Base-by-base conservation (phyloP, 2,888 invertebrate genomes). In the Cyclophora albipunctata region DNA sequence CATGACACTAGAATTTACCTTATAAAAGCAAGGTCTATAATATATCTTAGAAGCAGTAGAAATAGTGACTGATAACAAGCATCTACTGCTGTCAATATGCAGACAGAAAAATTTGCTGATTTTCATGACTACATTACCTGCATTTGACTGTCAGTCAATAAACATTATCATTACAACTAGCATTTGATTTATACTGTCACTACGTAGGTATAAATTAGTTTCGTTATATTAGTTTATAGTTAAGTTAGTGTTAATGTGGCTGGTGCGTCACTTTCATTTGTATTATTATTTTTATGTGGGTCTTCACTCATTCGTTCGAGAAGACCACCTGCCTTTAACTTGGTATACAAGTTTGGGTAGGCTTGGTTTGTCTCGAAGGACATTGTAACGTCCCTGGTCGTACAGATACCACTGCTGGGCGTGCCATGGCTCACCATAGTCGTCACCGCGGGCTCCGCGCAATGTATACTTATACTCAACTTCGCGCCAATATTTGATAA, bases 401-500 rank as follows among this genome's bases (percentile, higher is more conserved):
- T 79, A 64, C 83, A 90, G 90, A 89, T 90, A 50, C 79, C 83
- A 55, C 75, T 75, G 58, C 65, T 80, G 67, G 77, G 76, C 63
- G 72, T 80, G 68, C 79, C 80, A 56, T 74, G 80, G 76, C 71
- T 73, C 64, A 79, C 89, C 58, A 66, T 71, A 59, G 82, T 82
- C 67, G 83, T 88, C 69, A 69, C 81, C 63, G 72, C 90, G 73
- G 90, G 91, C 82, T 90, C 89, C 63, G 92, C 91, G 68, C 93
- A 91, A 84, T 71, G 90, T 70, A 90, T 90, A 80, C 91, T 92
- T 83, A 89, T 92, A 82, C 76, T 91, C 79, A 90, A 90, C 83
- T 94, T 94, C 91, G 90, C 90, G 75, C 90, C 91, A 81, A 91
- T 92, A 66, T 93, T 95, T 90, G 88, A 90, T 78, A 96, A 97